Conservation (phyloP, 2,113 vertebrate species). For the Neodon shergylaensis region DNA sequence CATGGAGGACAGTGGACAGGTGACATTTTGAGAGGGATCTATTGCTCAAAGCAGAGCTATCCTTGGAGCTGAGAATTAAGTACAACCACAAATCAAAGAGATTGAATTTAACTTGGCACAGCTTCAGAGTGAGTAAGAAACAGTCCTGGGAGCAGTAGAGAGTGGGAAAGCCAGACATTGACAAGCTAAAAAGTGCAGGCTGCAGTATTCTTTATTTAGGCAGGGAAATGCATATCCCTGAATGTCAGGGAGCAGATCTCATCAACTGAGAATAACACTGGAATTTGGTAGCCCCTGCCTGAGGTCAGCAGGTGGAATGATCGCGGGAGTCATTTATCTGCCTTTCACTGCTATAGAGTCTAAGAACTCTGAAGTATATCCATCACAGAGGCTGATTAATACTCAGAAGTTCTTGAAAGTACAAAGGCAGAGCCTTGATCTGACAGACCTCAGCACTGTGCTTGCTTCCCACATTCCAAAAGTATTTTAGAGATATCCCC, state of each 20-base stretch:
- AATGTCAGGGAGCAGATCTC: background rate
- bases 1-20: background rate
- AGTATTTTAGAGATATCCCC: background rate
- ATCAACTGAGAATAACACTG: slow-evolving; percentile 10
- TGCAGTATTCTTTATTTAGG: background rate
- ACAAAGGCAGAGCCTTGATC: background rate
- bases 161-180: background rate
- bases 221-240: background rate
- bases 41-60: background rate
- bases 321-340: background rate
- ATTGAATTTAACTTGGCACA: slow-evolving; percentile 1
- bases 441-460: background rate
- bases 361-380: background rate
- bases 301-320: background rate
- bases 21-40: background rate
- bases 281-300: background rate
- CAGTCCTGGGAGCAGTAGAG: background rate
- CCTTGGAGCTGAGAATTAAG: background rate
- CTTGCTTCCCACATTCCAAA: slow-evolving; percentile 2
- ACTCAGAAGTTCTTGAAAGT: background rate
- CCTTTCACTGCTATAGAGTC: background rate
- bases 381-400: background rate
- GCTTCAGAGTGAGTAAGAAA: background rate
- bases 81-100: background rate
- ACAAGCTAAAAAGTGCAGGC: background rate